Percentiles rank a stretch among this genome's conserved stretches.
Evolutionary conservation across 2,113 vertebrate species (phyloP).

Genomic region (Cyphotilapia sp.): DNA sequence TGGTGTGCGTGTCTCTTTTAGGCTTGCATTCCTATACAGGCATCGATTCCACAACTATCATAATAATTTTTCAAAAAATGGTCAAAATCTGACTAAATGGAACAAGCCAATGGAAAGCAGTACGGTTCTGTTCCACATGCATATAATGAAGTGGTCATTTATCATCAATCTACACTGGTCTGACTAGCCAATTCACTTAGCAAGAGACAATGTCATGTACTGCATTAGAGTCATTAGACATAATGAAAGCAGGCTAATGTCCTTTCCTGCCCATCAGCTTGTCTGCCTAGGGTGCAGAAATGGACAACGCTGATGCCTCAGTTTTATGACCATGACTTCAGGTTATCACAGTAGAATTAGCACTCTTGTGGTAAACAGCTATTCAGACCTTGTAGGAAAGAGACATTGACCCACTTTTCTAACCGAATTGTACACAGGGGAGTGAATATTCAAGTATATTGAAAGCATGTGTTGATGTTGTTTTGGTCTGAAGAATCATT

Average conservation of each 20-base stretch:
- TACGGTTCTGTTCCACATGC: conserved; percentile 74
- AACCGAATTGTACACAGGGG: neutral
- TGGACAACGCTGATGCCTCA: conserved; percentile 56
- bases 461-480: neutral
- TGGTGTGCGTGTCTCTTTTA: neutral
- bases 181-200: conserved; percentile 76
- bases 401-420: conserved; percentile 10
- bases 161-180: conserved; percentile 79
- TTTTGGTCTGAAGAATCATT: neutral
- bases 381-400: neutral
- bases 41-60: neutral
- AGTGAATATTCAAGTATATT: neutral
- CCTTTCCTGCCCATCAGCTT: conserved; percentile 78
- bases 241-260: conserved; percentile 95
- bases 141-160: conserved; percentile 90
- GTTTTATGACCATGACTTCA: conserved; percentile 41
- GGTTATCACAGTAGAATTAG: conserved; percentile 45
- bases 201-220: conserved; percentile 77
- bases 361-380: conserved; percentile 29
- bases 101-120: conserved; percentile 69
- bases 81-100: conserved; percentile 4
- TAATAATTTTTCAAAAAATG: neutral
- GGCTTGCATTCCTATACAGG: neutral
- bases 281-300: conserved; percentile 78
- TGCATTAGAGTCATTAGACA: conserved; percentile 88